Base-by-base conservation (phyloP, 2,797 vertebrate species). In the Coranthus polyacanthus region DNA sequence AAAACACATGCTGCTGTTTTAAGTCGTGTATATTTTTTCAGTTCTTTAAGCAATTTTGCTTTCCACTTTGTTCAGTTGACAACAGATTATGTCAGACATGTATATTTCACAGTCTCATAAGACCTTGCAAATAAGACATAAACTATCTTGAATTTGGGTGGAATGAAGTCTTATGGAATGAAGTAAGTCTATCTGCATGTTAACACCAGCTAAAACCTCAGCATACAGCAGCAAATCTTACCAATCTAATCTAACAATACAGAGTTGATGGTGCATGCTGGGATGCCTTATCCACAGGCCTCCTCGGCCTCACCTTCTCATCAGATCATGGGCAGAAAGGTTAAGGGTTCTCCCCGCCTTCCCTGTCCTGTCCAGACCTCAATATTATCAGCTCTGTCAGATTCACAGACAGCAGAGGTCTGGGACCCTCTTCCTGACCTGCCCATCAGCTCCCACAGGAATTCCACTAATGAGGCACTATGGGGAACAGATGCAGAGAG, bases 401-500 rank as follows among this genome's bases (percentile, higher is more conserved):
- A 73, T 89, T 55, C 84, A 78, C 80, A 88, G 84, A 90, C 88
- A 81, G 83, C 75, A 10, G 56, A 75, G 85, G 86, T 79, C 85
- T 54, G 65, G 52, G 89, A 88, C 85, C 80, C 64, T 82, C 69
- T 76, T 75, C 66, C 75, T 89, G 90, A 89, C 89, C 90, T 73
- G 85, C 83, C 79, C 79, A 84, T 88, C 80, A 59, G 72, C 62
- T 84, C 90, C 80, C 86, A 18, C 38, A 83, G 85, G 92, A 88
- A 89, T 88, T 79, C 76, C 77, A 66, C 85, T 94, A 91, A 92
- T 91, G 88, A 90, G 81, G 61, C 75, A 24, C 83, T 89, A 92
- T 90, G 64, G 84, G 88, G 89, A 93, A 85, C 93, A 94, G 90
- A 94, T 90, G 89, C 85, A 79, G 68, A 38, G 55, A 81, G 82